phyloP scores from a whole-genome alignment of 2,888 invertebrate genomes.

The Apotomis betuletana region DNA sequence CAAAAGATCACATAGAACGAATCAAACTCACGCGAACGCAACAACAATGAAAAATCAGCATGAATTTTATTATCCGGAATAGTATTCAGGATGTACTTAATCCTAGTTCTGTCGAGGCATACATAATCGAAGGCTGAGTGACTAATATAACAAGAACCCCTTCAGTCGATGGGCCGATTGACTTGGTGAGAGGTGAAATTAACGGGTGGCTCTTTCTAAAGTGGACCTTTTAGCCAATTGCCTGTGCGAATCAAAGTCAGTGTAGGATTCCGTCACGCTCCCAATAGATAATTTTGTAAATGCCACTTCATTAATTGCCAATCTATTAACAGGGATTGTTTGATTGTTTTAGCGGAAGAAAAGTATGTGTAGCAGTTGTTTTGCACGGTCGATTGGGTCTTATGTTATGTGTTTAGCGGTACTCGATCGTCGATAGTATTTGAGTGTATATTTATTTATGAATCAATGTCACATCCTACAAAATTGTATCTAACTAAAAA shows the following conservation, averaged over 20 bases:
- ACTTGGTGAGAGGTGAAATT: not conserved
- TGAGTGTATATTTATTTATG: no score
- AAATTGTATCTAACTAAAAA: no score
- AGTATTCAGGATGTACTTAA: slow-evolving; percentile 21
- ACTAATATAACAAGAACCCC: slow-evolving; percentile 22
- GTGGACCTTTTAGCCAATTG: slow-evolving; percentile 55
- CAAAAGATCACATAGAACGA: no score
- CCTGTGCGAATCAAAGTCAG: slow-evolving; percentile 46
- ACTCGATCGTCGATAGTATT: no score
- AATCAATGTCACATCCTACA: no score
- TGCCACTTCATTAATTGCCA: slow-evolving; percentile 38
- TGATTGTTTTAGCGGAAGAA: slow-evolving; percentile 14
- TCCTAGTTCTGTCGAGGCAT: slow-evolving; percentile 29
- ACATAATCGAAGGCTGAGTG: slow-evolving; percentile 29
- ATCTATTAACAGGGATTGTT: slow-evolving; percentile 32
- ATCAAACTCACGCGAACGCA: not conserved
- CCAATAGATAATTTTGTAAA: slow-evolving; percentile 47
- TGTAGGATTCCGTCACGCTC: slow-evolving; percentile 43
- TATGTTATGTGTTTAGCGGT: not conserved
- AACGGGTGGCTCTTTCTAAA: slow-evolving; percentile 27
- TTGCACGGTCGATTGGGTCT: not conserved
- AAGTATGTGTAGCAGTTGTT: not conserved
- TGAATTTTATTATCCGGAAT: slow-evolving; percentile 2
- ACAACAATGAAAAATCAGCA: not conserved
- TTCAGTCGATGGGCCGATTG: slow-evolving; percentile 7